Percentiles rank a stretch among this genome's conserved stretches.
Evolutionary conservation across 1,140 invertebrate genomes (phyloP).

Genomic region (Plectrocnemia conspersa): DNA sequence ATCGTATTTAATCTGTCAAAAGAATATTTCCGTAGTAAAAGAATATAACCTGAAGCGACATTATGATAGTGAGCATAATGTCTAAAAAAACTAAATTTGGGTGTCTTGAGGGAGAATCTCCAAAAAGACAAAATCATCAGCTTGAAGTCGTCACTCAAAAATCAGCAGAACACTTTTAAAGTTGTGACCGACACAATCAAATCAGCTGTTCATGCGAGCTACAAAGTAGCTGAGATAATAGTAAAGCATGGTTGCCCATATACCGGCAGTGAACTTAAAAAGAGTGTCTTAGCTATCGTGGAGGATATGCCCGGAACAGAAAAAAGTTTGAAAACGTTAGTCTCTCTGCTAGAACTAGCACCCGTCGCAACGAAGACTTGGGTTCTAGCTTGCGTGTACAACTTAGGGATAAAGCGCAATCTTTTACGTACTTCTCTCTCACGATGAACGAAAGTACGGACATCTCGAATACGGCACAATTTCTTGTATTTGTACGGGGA

Average conservation of each 20-base stretch:
- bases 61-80: conserved; percentile 36
- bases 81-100: conserved; percentile 36
- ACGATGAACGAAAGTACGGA: conserved; percentile 33
- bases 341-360: conserved; percentile 35
- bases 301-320: conserved; percentile 39
- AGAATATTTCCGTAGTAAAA: conserved; percentile 37
- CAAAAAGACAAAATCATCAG: conserved; percentile 35
- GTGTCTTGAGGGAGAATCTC: conserved; percentile 32
- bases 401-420: conserved; percentile 28
- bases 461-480: conserved; percentile 36
- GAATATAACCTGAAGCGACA: conserved; percentile 39
- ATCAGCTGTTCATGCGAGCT: conserved; percentile 38
- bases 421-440: conserved; percentile 34
- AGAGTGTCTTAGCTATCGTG: conserved; percentile 38
- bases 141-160: conserved; percentile 35
- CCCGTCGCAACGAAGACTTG: conserved; percentile 35
- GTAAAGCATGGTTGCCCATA: conserved; percentile 40
- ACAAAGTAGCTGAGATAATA: conserved; percentile 31
- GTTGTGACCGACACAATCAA: conserved; percentile 34
- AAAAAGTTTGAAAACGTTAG: conserved; percentile 34
- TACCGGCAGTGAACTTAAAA: conserved; percentile 40
- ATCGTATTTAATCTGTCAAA: conserved; percentile 39
- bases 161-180: conserved; percentile 37
- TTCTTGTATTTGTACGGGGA: conserved; percentile 37
- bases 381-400: conserved; percentile 35